A percentile compares a stretch with the other conserved stretches of the same genome.
Evolutionary conservation across 1,140 invertebrate species (phyloP).

Genomic region (Pararge aegeria): DNA sequence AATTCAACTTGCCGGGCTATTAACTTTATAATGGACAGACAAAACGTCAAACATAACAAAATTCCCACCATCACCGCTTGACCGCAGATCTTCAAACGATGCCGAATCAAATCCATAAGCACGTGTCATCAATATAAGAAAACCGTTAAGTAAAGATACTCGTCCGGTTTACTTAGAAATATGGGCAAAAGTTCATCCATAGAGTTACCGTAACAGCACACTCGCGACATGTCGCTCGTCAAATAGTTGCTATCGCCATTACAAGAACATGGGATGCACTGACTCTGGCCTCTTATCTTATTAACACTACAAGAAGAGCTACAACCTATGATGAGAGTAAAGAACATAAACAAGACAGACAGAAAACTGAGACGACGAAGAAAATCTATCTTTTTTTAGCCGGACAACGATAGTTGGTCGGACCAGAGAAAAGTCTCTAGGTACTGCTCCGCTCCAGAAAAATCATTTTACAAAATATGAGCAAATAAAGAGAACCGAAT

Average conservation of each 20-base stretch:
- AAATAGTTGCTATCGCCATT: not conserved
- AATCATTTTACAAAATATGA: too few relatives aligned
- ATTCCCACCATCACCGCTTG: not conserved
- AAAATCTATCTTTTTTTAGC: too few relatives aligned
- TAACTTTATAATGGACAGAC: not conserved
- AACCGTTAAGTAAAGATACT: slow-evolving; percentile 43
- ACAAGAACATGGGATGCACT: too few relatives aligned
- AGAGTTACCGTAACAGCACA: not conserved
- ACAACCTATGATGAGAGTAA: too few relatives aligned
- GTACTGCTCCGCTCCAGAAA: too few relatives aligned
- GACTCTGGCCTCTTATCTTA: too few relatives aligned
- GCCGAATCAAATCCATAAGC: slow-evolving; percentile 21
- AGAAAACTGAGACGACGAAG: too few relatives aligned
- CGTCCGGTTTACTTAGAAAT: slow-evolving; percentile 44
- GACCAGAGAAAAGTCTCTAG: too few relatives aligned
- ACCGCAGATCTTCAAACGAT: slow-evolving; percentile 3
- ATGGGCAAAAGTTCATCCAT: slow-evolving; percentile 32
- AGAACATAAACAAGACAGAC: too few relatives aligned
- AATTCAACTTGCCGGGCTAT: not conserved
- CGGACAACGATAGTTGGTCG: too few relatives aligned
- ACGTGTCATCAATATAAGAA: slow-evolving; percentile 37
- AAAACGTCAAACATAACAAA: not conserved
- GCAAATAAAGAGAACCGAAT: too few relatives aligned
- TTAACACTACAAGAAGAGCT: too few relatives aligned
- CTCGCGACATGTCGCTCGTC: not conserved